Evolutionary conservation across 2,113 vertebrate species (phyloP).

Genomic region (Chloropsis cyanopogon): DNA sequence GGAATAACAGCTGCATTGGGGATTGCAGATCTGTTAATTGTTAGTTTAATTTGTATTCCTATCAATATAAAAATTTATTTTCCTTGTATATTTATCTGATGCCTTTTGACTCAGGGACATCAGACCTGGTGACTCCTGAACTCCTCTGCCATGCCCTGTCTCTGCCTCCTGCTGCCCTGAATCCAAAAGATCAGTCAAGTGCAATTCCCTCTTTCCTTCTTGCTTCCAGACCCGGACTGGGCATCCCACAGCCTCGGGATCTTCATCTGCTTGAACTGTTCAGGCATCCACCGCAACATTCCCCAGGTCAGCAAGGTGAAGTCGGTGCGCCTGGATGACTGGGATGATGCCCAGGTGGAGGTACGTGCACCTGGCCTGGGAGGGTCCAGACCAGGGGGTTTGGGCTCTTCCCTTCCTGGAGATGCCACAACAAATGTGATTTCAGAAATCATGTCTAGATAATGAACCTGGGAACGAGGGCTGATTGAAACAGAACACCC

Average conservation of each 20-base stretch:
- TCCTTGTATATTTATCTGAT: not conserved
- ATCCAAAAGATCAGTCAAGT: not conserved
- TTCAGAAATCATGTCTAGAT: accelerated
- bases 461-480: not conserved
- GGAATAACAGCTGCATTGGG: not conserved
- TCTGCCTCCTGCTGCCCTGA: not conserved
- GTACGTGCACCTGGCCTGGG: slow-evolving; percentile 32
- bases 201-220: not conserved
- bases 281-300: slow-evolving; percentile 89
- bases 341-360: slow-evolving; percentile 91
- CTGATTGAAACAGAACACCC: not conserved
- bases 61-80: not conserved
- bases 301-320: slow-evolving; percentile 92
- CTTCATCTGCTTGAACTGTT: slow-evolving; percentile 93
- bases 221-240: slow-evolving; percentile 90
- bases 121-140: not conserved
- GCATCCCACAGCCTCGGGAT: slow-evolving; percentile 91
- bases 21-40: not conserved
- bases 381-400: not conserved
- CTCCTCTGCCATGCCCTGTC: not conserved
- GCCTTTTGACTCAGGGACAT: not conserved
- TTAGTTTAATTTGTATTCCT: not conserved
- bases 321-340: slow-evolving; percentile 85
- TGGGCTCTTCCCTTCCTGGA: not conserved
- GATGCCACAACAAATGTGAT: accelerated